Evolutionary conservation across 2,113 vertebrate species (phyloP), one percentile per base, ranked within the genome.

Genomic region (Sula dactylatra): DNA sequence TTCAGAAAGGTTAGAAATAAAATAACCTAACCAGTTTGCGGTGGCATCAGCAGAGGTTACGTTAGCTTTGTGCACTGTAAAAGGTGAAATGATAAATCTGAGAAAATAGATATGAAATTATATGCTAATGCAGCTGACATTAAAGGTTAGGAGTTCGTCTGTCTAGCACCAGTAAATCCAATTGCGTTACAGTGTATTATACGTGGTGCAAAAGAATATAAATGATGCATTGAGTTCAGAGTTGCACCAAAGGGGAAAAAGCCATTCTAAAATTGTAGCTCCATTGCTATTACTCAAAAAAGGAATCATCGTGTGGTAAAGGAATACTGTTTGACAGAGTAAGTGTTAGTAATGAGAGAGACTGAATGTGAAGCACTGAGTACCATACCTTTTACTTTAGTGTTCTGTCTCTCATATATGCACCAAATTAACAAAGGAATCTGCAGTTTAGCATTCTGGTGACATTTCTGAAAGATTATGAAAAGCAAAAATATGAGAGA

Each of bases 51-150:
- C 94, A 97, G 95, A 97, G 97, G 95, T 94, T 94, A 83, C 93
- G 95, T 96, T 97, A 96, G 95, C 95, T 97, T 96, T 97, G 90
- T 94, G 91, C 94, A 82, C 90, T 96, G 82, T 83, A 84, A 96
- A 96, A 97, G 95, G 96, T 97, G 96, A 96, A 95, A 97, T 97
- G 93, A 96, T 97, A 97, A 97, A 97, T 97, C 95, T 95, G 85
- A 96, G 96, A 96, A 97, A 97, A 96, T 93, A 97, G 94, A 96
- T 94, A 95, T 86, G 92, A 97, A 97, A 97, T 97, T 94, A 93
- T 96, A 96, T 97, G 96, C 95, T 97, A 97, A 97, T 96, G 85
- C 76, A 84, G 44, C 88, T 96, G 97, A 96, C 97, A 96, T 97
- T 96, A 96, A 96, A 97, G 97, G 97, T 96, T 96, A 96, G 81